phyloP scores from a whole-genome alignment of 2,888 invertebrate species.

The Polyommatus icarus region DNA sequence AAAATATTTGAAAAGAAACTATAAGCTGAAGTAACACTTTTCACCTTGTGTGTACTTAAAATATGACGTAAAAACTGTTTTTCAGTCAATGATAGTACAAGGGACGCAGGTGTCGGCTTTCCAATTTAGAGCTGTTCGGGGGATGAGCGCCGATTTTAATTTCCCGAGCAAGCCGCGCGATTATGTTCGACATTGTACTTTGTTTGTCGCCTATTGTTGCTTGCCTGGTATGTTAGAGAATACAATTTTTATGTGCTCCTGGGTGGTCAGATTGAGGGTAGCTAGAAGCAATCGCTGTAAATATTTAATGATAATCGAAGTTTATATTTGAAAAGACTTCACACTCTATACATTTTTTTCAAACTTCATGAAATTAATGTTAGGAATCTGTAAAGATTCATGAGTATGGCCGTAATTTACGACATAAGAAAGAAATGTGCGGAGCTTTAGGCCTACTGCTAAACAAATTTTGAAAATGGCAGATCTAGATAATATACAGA shows the following conservation, averaged over 20 bases:
- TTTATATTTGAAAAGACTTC: too few species aligned
- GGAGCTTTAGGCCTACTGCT: too few species aligned
- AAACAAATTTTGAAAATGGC: too few species aligned
- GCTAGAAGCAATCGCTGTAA: too few species aligned
- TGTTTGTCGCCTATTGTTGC: constrained; percentile 28
- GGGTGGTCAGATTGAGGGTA: neutral
- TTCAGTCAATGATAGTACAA: constrained; percentile 41
- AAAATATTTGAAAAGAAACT: too few species aligned
- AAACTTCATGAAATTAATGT: too few species aligned
- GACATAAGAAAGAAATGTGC: too few species aligned
- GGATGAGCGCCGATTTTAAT: constrained; percentile 61
- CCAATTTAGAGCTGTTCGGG: constrained; percentile 57
- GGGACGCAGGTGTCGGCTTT: constrained; percentile 61
- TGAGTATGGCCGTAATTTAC: too few species aligned
- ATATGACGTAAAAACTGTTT: constrained; percentile 37
- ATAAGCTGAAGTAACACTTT: neutral
- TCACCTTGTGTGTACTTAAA: neutral
- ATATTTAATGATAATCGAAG: too few species aligned
- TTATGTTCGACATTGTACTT: constrained; percentile 37
- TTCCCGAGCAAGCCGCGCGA: constrained; percentile 46
- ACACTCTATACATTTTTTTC: too few species aligned
- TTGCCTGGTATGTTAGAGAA: neutral
- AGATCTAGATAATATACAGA: too few species aligned
- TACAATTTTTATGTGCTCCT: neutral
- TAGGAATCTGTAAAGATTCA: too few species aligned